Base-by-base conservation (phyloP, 2,888 invertebrate genomes). In the Oligia latruncula region DNA sequence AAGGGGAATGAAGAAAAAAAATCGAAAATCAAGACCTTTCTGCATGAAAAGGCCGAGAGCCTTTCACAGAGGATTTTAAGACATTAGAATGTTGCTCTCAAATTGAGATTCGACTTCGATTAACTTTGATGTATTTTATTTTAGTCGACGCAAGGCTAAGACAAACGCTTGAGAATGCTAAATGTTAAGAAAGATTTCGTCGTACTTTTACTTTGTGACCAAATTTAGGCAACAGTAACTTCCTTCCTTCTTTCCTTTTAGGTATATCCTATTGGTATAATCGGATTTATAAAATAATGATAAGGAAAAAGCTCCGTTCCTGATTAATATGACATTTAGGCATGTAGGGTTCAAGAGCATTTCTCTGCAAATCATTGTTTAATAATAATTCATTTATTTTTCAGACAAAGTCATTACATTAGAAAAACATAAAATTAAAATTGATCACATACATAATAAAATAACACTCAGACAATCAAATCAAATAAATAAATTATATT, bases 11-110 rank as follows among this genome's bases (percentile, higher is more conserved):
- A 87, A 88, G 89, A 90, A 79, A 55, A 88, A 91, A 91, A 92
- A 92, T 92, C 92, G 91, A 93, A 93, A 93, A 93, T 93, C 91
- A 90, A 90, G 91, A 92, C 91, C 91, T 92, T 93, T 92, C 84
- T 76, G 84, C 84, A 90, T 91, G 89, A 91, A 88, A 92, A 91
- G 88, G 89, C 90, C 88, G 90, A 91, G 92, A 90, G 90, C 90
- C 89, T 90, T 90, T 90, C 88, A 92, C 90, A 92, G 91, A 92
- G 87, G 91, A 92, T 93, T 93, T 92, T 89, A 87, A 90, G 91
- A 92, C 91, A 92, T 92, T 91, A 91, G 89, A 91, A 92, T 93
- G 92, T 90, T 85, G 84, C 91, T 90, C 89, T 92, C 88, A 90
- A 91, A 90, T 91, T 90, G 90, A 90, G 91, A 90, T 85, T 80